Percentiles rank a stretch among this genome's conserved stretches.
phyloP scores from a whole-genome alignment of 2,113 vertebrate genomes.

The Chelonoidis abingdonii region DNA sequence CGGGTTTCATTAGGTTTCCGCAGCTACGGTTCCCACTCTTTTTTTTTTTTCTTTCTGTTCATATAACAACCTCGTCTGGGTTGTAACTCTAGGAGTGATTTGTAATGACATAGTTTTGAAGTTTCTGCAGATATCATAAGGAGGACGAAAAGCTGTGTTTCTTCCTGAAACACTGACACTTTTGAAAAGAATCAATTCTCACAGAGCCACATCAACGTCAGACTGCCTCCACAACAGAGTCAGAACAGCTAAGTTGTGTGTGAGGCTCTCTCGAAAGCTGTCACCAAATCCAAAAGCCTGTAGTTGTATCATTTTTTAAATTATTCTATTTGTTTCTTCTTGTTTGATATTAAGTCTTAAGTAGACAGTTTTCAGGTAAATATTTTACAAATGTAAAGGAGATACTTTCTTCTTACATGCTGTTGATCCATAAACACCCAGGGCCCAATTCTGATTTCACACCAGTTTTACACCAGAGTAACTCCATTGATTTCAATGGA shows the following conservation, averaged over 20 bases:
- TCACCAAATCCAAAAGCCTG: not conserved
- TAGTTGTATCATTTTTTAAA: not conserved
- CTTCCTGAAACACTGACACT: not conserved
- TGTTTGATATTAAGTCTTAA: not conserved
- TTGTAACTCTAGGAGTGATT: not conserved
- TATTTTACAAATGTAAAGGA: not conserved
- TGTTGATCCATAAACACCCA: not conserved
- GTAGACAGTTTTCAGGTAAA: conserved; percentile 18
- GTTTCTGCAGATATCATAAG: not conserved
- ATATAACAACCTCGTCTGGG: not conserved
- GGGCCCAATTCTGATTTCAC: not conserved
- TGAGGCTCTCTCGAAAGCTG: not conserved
- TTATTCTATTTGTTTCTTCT: too few relatives aligned
- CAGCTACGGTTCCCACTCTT: not conserved
- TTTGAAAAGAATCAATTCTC: conserved; percentile 11
- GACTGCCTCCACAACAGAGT: not conserved
- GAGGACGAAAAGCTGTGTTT: not conserved
- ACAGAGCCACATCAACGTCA: not conserved
- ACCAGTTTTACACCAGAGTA: conserved; percentile 22
- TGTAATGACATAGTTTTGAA: not conserved
- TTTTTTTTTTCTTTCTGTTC: not conserved
- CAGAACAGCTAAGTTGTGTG: accelerated
- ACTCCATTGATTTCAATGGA: not conserved
- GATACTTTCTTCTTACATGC: not conserved
- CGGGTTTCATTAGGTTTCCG: conserved; percentile 15